phyloP scores from a whole-genome alignment of 2,113 vertebrate genomes.

The Pterocles burchelli region DNA sequence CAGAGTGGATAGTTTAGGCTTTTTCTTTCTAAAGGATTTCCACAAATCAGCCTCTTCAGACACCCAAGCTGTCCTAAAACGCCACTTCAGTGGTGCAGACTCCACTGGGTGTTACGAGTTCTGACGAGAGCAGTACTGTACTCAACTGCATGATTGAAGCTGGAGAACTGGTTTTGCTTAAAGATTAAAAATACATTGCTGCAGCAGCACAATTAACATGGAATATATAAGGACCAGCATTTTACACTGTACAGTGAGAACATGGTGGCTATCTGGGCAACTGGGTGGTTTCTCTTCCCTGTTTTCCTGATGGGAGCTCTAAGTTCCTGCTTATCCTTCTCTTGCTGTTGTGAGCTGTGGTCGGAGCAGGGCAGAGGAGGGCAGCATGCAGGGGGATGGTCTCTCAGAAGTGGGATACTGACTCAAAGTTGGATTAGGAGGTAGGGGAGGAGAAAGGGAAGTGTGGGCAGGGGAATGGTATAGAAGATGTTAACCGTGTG shows the following conservation, averaged over 20 bases:
- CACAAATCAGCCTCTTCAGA: background rate
- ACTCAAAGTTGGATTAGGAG: background rate
- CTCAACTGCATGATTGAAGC: background rate
- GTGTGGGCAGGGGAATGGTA: no score
- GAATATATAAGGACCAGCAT: no score
- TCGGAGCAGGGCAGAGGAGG: background rate
- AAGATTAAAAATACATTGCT: background rate
- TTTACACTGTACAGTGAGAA: background rate
- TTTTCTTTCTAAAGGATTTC: background rate
- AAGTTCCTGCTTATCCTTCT: background rate
- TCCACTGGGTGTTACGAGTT: fast-evolving
- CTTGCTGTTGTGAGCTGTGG: background rate
- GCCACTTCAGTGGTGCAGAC: background rate
- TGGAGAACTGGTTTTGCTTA: background rate
- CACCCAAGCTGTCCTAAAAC: background rate
- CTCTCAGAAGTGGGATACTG: background rate
- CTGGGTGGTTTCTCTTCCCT: background rate
- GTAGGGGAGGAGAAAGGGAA: background rate
- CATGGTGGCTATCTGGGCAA: fast-evolving
- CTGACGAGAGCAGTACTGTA: fast-evolving
- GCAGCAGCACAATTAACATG: fast-evolving
- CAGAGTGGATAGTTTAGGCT: background rate
- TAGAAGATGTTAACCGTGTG: background rate
- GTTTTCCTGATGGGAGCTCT: background rate
- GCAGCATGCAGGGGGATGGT: background rate